Evolutionary conservation across 2,888 invertebrate species (phyloP), one percentile per base, ranked within the genome.

Genomic region (Galerucella calmariensis): DNA sequence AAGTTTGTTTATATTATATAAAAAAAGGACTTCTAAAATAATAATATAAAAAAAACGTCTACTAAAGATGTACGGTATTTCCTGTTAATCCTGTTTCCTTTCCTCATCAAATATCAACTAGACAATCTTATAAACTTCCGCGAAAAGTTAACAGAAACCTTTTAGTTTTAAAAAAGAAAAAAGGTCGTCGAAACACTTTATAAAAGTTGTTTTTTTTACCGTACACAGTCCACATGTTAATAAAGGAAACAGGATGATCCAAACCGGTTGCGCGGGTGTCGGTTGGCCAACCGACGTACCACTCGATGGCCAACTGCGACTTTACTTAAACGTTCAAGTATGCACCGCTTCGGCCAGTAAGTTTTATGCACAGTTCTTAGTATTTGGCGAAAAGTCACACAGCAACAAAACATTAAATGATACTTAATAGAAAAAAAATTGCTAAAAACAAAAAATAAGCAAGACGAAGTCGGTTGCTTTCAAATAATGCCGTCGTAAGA

Each of bases 191-290:
- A n/a, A n/a, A 10, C 6, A 35, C 35, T 61, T 61, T 61, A 27
- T 59, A 11, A 59, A 59, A 24, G 14, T 61, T 12, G 5, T 61
- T 61, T 14, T 16, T 35, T 35, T 61, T 35, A 12, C 35, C 35
- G 61, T 61, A 27, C n/a, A 61, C 9, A 1, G 61, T 35, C 27
- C 35, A 61, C 61, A 61, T 61, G 61, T 61, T 61, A 61, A 61
- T 35, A 68, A 68, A 58, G 68, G 12, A 68, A 58, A 63, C 68
- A 69, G 72, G 69, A 62, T 66, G 53, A 27, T 10, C 62, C 12
- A 78, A 81, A 82, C 82, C 82, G 81, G 82, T 82, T 80, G 81
- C 80, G 82, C 82, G 83, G 82, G 82, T 82, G 83, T 83, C 80
- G 75, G 79, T 69, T 73, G 73, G 67, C 75, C 73, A 76, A 35